Base-by-base conservation (phyloP, 2,113 vertebrate species). In the Otis tarda region DNA sequence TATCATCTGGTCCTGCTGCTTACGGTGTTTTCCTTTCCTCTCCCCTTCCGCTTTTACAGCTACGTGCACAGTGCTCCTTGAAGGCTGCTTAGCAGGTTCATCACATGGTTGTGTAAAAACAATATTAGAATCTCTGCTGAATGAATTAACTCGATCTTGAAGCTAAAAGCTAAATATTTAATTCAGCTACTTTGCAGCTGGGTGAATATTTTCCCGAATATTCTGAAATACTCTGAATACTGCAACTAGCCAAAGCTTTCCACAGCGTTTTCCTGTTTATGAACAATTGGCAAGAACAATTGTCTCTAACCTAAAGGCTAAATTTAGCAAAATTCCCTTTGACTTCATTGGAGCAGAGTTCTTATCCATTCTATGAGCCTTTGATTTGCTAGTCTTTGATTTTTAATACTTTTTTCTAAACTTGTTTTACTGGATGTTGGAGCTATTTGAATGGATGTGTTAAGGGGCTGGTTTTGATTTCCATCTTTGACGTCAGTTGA, bases 1-100 rank as follows among this genome's bases (percentile, higher is more conserved):
- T 33, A 12, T 6, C 5, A 3, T 50, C 4, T 21, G 14, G 4
- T 70, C 37, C 15, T 0, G 0, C 12, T 49, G 14, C 15, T 85
- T n/a, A 5, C 2, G 3, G 23, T 33, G 2, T 60, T 80, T 71
- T 55, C 7, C n/a, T 79, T 76, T 89, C 12, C 14, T 52, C 7
- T 60, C 3, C 22, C 24, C 21, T 73, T 80, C 39, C 4, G 3
- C 20, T 60, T 47, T 8, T 24, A 9, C 20, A 49, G 21, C 27
- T 49, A 2, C 0, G 0, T 18, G 12, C 47, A 10, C 23, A 27
- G 35, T 12, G n/a, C 33, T 80, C 19, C 30, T 60, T 49, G 61
- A 64, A 64, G 59, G 18, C 7, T 24, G 9, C 49, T n/a, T 49
- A 71, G 56, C 37, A 56, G 4, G 16, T 68, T 94, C 12, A 27